A percentile compares a stretch with the other conserved stretches of the same genome.
Conservation (phyloP, 2,113 vertebrate genomes). For the Callospermophilus lateralis region DNA sequence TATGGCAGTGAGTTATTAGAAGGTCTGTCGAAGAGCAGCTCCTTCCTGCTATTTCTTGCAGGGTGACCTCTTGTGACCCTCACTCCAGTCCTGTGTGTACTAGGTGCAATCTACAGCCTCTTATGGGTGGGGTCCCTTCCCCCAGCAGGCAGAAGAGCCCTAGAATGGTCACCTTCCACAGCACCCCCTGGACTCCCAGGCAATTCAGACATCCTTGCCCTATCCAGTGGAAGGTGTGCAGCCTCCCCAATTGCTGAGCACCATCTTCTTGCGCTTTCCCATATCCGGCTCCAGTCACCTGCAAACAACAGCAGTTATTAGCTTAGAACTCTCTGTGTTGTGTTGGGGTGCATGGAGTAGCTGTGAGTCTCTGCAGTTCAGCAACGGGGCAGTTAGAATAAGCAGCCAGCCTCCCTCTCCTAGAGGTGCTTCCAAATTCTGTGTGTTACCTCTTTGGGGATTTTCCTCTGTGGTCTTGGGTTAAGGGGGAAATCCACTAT, state of each 20-base stretch:
- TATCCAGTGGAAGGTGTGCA: too few relatives aligned
- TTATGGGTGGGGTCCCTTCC: background rate
- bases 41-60: background rate
- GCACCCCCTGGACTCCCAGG: background rate
- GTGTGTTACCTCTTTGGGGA: background rate
- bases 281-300: background rate
- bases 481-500: background rate
- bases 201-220: background rate
- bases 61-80: background rate
- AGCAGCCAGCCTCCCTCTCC: background rate
- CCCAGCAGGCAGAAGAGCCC: background rate
- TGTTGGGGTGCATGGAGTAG: background rate
- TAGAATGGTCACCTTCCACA: background rate
- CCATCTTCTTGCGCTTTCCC: background rate
- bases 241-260: fast-evolving
- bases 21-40: background rate
- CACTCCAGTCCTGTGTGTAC: background rate
- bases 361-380: too few relatives aligned
- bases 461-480: background rate
- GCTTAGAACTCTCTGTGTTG: background rate
- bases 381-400: too few relatives aligned
- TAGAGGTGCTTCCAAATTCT: background rate
- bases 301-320: fast-evolving
- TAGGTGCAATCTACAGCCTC: background rate
- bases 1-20: background rate